Evolutionary conservation across 2,113 vertebrate genomes (phyloP), one percentile per base, ranked within the genome.

Genomic region (Poecilia latipinna): DNA sequence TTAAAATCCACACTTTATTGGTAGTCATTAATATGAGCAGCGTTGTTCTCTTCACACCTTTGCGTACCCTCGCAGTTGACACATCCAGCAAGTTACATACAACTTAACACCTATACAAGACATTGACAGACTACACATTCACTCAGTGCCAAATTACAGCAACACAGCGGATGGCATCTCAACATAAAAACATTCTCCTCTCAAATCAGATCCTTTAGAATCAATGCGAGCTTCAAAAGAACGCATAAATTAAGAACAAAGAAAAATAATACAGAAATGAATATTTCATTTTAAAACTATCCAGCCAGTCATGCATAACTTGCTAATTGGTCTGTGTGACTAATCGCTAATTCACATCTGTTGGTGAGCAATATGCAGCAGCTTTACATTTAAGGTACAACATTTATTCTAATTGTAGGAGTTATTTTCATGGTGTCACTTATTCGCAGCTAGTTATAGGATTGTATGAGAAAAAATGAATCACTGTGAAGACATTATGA

Each of bases 401-500:
- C 5, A 32, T 44, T 32, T 8, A 4, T 51, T 85, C 68, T 77
- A 69, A 74, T 44, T 61, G 22, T 70, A 15, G 11, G 11, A 12
- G 19, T 32, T 37, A 54, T 73, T 42, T 82, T 31, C 26, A 54
- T 71, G 29, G 24, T 71, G 63, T 68, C 72, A 54, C 26, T 32
- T 75, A 74, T 77, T n/a, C 62, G n/a, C 69, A 28, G 37, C 22
- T 76, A 51, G 44, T 48, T 78, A 32, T 70, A 39, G 57, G 28
- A 66, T n/a, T 72, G 13, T 70, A 75, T 78, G 63, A 83, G 39
- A 42, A 65, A 79, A 77, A 72, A 69, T 77, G 72, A 66, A 81
- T 77, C 74, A 73, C 51, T 60, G 61, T 72, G 19, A n/a, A 89
- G 81, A 75, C 77, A 75, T 76, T 74, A 64, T 71, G 68, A 82